Conservation (phyloP, 2,888 invertebrate species). For the Oligia latruncula region DNA sequence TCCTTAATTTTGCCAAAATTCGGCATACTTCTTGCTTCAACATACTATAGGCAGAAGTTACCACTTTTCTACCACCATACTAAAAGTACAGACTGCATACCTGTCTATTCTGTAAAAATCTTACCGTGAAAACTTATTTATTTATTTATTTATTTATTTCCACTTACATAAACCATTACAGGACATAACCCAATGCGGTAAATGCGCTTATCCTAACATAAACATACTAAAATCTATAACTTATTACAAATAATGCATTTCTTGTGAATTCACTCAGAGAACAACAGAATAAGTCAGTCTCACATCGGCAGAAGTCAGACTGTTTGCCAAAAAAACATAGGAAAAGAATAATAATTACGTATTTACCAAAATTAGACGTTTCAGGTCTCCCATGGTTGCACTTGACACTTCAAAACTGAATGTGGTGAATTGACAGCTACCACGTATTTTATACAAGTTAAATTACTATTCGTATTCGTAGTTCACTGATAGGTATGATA, state of each 20-base stretch:
- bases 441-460: conserved; percentile 39
- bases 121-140: background rate
- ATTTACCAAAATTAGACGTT: conserved; percentile 45
- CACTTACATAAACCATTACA: too few relatives aligned
- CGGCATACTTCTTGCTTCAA: background rate
- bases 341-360: background rate
- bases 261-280: too few relatives aligned
- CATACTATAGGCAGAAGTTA: background rate
- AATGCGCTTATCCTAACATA: too few relatives aligned
- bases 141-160: too few relatives aligned
- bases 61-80: background rate
- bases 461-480: conserved; percentile 49
- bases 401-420: conserved; percentile 27
- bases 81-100: background rate
- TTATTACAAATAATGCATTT: too few relatives aligned
- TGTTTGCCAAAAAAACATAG: background rate
- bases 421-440: conserved; percentile 10
- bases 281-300: too few relatives aligned
- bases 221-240: too few relatives aligned
- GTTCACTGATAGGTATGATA: conserved; percentile 30
- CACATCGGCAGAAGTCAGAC: background rate
- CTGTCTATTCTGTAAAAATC: background rate
- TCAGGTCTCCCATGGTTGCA: conserved; percentile 43
- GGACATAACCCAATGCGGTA: too few relatives aligned
- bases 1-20: background rate